Conservation (phyloP, 2,888 invertebrate species). For the Idaea dimidiata region DNA sequence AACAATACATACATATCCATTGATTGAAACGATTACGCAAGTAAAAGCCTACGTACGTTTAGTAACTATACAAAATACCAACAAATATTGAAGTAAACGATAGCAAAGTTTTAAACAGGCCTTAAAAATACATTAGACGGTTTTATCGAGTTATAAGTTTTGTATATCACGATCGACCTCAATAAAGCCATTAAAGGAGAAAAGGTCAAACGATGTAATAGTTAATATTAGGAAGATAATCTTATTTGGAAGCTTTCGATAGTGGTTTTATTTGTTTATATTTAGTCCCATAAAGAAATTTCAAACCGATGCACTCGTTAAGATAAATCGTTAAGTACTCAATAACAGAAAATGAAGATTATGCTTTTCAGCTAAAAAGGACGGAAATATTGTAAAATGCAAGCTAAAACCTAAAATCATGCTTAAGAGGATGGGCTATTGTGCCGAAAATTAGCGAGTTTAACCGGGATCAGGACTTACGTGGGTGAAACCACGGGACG, state of each 20-base stretch:
- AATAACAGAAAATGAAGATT: no score
- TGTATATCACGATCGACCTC: neutral
- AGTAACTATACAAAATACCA: neutral
- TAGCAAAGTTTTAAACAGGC: neutral
- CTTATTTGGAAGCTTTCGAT: neutral
- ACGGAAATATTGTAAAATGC: no score
- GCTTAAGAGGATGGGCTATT: no score
- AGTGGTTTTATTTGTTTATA: neutral
- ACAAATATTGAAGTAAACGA: neutral
- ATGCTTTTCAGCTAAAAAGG: no score
- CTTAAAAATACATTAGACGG: neutral
- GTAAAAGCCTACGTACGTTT: neutral
- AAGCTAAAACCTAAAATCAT: no score
- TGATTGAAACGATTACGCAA: no score
- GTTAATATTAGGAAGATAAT: neutral
- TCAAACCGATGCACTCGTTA: no score
- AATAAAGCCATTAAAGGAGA: neutral
- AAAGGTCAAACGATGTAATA: neutral
- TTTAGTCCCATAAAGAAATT: neutral
- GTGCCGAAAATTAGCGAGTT: no score
- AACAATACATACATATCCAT: no score
- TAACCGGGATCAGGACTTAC: no score
- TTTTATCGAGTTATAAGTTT: neutral
- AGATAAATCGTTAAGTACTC: no score
- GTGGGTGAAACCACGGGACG: no score